Conservation (phyloP, 2,113 vertebrate species). For the Microcebus murinus region DNA sequence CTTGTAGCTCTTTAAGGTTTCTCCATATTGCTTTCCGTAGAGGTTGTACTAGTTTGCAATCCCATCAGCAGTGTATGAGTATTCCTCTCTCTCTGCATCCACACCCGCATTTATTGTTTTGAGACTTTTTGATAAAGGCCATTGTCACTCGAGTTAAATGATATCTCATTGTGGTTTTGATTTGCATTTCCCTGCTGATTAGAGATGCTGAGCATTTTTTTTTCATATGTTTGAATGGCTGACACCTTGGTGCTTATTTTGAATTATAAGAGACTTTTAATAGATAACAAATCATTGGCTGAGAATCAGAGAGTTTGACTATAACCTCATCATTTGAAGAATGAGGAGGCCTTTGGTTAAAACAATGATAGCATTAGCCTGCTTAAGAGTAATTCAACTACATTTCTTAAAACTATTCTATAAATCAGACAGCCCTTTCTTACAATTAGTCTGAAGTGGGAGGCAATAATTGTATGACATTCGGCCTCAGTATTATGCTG, state of each 20-base stretch:
- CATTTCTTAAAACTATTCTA: constrained; percentile 17
- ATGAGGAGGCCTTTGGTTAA: background rate
- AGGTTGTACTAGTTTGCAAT: too few relatives aligned
- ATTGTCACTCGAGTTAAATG: too few relatives aligned
- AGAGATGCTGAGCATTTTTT: too few relatives aligned
- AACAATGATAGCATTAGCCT: background rate
- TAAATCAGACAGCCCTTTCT: constrained; percentile 17
- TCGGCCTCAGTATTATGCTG: background rate
- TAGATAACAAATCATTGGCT: constrained; percentile 7
- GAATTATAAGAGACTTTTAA: background rate
- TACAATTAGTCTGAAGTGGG: background rate
- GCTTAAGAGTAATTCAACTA: constrained; percentile 43
- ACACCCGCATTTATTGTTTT: too few relatives aligned
- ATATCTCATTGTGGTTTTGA: too few relatives aligned
- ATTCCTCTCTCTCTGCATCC: too few relatives aligned
- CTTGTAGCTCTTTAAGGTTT: too few relatives aligned
- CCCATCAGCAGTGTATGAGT: too few relatives aligned
- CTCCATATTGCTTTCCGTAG: too few relatives aligned
- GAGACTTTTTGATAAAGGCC: too few relatives aligned
- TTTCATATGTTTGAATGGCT: background rate
- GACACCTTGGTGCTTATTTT: background rate
- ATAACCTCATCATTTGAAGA: background rate
- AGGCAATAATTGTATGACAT: background rate
- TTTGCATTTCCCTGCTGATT: too few relatives aligned
- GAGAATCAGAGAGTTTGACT: background rate